These are phyloP conservation scores for Poecilia wingei DNA, from an alignment of 2,797 vertebrate genomes.

Conservation along the genomic window DNA sequence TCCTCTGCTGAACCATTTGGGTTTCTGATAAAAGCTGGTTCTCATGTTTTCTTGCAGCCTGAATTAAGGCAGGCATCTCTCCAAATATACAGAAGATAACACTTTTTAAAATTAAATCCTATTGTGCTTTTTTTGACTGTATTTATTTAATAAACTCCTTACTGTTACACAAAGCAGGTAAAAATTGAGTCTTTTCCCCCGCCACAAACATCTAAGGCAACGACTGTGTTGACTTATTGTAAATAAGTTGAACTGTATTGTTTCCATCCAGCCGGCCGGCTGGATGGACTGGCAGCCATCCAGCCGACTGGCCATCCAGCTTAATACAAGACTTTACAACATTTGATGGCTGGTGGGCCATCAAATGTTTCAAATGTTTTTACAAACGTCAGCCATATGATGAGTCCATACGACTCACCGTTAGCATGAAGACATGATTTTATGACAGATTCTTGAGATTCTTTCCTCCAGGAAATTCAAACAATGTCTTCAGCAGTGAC, in stretches of 20 bases:
- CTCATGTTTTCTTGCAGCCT: background rate
- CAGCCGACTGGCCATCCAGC: too few relatives aligned
- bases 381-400: background rate
- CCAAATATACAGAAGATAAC: background rate
- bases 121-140: background rate
- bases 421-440: background rate
- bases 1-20: background rate
- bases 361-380: background rate
- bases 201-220: background rate
- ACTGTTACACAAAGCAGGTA: background rate
- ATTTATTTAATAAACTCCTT: background rate
- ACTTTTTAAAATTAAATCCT: background rate
- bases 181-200: background rate
- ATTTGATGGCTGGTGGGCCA: too few relatives aligned
- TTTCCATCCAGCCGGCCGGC: background rate
- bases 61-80: background rate
- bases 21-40: background rate
- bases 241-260: background rate
- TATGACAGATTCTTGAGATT: background rate
- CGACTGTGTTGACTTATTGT: background rate
- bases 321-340: too few relatives aligned
- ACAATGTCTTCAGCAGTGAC: background rate
- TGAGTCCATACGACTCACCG: background rate
- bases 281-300: too few relatives aligned
- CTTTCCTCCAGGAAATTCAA: background rate